phyloP scores from a whole-genome alignment of 1,140 invertebrate species.

The Bemisia tabaci region DNA sequence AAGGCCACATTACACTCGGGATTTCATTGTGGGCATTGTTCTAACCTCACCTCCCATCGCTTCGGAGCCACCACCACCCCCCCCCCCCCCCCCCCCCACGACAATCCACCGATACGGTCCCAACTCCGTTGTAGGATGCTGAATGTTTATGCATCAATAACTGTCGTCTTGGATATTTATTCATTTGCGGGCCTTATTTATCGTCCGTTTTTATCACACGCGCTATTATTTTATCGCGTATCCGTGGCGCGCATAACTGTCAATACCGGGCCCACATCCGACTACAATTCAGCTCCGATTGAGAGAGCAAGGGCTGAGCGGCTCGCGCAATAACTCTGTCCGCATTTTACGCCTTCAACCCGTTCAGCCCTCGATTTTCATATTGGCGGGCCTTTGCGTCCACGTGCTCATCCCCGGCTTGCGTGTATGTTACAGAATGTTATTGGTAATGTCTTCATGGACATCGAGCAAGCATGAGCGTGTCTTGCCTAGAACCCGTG shows the following conservation, averaged over 20 bases:
- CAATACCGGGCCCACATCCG: background rate
- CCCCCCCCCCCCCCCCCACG: too few relatives aligned
- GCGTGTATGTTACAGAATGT: too few relatives aligned
- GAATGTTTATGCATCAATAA: background rate
- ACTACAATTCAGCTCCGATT: background rate
- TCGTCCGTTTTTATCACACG: background rate
- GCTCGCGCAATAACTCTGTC: too few relatives aligned
- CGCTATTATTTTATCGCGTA: background rate
- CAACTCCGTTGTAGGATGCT: background rate
- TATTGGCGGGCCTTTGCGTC: too few relatives aligned
- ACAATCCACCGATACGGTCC: too few relatives aligned
- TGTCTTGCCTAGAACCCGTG: too few relatives aligned
- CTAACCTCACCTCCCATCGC: background rate
- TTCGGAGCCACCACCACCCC: background rate
- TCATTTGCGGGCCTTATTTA: background rate
- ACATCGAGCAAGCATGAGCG: too few relatives aligned
- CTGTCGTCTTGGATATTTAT: background rate
- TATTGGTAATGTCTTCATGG: too few relatives aligned
- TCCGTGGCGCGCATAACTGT: background rate
- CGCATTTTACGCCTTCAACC: too few relatives aligned
- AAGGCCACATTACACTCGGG: background rate
- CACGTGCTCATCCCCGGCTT: too few relatives aligned
- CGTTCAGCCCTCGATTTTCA: too few relatives aligned
- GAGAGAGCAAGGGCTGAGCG: too few relatives aligned
- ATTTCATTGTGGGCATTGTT: background rate